Conservation (phyloP, 2,113 vertebrate species). For the Hystrix cristata region DNA sequence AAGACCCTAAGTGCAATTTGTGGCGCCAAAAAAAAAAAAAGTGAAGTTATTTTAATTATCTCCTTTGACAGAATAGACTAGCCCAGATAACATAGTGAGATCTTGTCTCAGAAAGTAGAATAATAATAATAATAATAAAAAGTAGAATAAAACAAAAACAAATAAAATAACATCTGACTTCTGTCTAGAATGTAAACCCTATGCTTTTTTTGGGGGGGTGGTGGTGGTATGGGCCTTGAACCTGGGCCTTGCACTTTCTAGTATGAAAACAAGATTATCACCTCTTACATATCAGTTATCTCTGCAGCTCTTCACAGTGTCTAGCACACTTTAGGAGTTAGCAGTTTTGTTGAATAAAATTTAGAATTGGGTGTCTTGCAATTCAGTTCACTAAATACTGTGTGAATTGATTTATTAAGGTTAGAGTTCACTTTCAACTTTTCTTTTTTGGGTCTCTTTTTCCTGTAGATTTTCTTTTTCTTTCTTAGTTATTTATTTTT, state of each 20-base stretch:
- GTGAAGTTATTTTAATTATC: too few relatives aligned
- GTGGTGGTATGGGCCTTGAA: background rate
- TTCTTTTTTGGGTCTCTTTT: background rate
- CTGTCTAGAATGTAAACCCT: background rate
- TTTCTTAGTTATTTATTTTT: too few relatives aligned
- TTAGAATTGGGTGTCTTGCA: constrained; percentile 50
- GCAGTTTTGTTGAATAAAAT: constrained; percentile 50
- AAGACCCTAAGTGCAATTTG: too few relatives aligned
- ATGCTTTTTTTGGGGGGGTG: too few relatives aligned
- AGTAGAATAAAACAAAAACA: background rate
- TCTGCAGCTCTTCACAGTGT: background rate
- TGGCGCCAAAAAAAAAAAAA: too few relatives aligned
- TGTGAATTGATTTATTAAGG: background rate
- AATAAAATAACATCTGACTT: constrained; percentile 19
- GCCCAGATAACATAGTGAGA: background rate
- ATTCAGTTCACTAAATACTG: constrained; percentile 14
- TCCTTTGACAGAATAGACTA: background rate
- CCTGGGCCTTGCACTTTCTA: background rate
- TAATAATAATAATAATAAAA: background rate
- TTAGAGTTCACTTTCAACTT: constrained; percentile 13
- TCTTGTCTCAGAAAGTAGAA: background rate
- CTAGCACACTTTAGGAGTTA: constrained; percentile 34
- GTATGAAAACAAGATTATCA: background rate
- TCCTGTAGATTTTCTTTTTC: background rate
- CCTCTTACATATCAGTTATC: background rate